Evolutionary conservation across 2,797 vertebrate genomes (phyloP), one percentile per base, ranked within the genome.

Genomic region (Pangasius krempfi): DNA sequence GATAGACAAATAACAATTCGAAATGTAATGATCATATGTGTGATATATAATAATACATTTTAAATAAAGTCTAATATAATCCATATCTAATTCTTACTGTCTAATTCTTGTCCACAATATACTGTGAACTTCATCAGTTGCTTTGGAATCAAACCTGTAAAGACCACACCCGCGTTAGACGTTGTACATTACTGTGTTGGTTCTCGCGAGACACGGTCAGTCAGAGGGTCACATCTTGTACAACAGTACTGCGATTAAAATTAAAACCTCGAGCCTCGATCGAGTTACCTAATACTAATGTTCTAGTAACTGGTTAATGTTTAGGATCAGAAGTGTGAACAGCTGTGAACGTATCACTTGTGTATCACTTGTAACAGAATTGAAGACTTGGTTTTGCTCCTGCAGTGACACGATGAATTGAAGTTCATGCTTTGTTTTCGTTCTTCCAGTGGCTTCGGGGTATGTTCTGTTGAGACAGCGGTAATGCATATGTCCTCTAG

Each of bases 51-150:
- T 68, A 95, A 95, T 94, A 95, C 95, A 94, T 94, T 96, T 96
- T 95, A 96, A 96, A 96, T 96, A 96, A 96, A 97, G 95, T 95
- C 94, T 96, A 96, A 96, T 96, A 96, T 96, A 97, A 96, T 96
- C 95, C 94, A 94, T 95, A 93, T 94, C 94, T 96, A 95, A 93
- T 96, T 96, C 92, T 96, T 95, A 92, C 95, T 96, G 94, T 96
- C 92, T 95, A 93, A 93, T 94, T 91, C 90, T 90, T 93, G 87
- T 91, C 84, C 89, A 90, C 88, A 47, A 84, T 10, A 78, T 33
- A 89, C 79, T 85, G 93, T 92, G 91, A 88, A 89, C 87, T 70
- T 89, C 89, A 92, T 90, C 84, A 66, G 70, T 50, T 83, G 88
- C 89, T 85, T 84, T 64, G 16, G 66, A 89, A 87, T 89, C 86